Conservation (phyloP, 2,113 vertebrate species). For the Eudorcas thomsonii region DNA sequence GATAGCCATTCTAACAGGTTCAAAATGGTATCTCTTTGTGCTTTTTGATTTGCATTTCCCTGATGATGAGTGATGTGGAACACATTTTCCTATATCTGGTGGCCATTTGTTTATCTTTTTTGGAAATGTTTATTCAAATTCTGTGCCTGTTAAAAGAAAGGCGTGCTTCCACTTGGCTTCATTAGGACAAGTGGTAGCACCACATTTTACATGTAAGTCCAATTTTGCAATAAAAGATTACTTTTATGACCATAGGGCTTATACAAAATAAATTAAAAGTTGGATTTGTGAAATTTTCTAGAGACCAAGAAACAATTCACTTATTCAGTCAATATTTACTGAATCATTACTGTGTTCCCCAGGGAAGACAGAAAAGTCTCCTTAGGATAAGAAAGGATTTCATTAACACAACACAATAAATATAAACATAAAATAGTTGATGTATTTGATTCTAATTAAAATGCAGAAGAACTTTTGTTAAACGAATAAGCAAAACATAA, state of each 20-base stretch:
- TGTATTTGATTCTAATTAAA: neutral
- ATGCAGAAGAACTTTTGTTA: neutral
- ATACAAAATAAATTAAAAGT: neutral
- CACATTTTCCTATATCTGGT: neutral
- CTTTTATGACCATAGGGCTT: neutral
- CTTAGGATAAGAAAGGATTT: neutral
- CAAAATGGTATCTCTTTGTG: neutral
- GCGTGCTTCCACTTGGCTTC: neutral
- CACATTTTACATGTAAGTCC: neutral
- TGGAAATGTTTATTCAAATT: neutral
- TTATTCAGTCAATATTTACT: neutral
- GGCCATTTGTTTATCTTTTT: neutral
- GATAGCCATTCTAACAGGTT: neutral
- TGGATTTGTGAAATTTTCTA: neutral
- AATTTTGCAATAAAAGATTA: neutral
- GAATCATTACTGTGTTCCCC: neutral
- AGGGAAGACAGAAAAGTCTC: neutral
- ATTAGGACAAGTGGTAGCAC: neutral
- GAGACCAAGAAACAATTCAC: neutral
- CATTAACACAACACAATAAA: neutral
- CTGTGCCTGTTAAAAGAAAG: neutral
- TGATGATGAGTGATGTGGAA: neutral
- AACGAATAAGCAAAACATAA: neutral
- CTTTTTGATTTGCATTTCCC: neutral
- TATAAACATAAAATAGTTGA: neutral